Base-by-base conservation (phyloP, 2,888 invertebrate genomes). In the Phytoseiulus persimilis region DNA sequence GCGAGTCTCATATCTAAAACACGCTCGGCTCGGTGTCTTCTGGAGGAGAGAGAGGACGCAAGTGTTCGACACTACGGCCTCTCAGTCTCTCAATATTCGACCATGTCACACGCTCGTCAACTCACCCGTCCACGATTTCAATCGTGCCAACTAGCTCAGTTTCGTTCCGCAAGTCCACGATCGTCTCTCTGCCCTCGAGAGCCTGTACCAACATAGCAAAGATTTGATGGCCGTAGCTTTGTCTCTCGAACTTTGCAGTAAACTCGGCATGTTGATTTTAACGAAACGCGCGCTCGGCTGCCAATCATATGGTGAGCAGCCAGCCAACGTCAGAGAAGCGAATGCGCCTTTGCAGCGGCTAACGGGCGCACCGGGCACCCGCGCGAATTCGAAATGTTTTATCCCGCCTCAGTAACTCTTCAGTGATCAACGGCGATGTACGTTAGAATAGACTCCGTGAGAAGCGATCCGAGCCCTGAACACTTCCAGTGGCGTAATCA, bases 101-200 rank as follows among this genome's bases (percentile, higher is more conserved):
- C n/a, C n/a, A n/a, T n/a, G n/a, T n/a, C n/a, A n/a, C n/a, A n/a
- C n/a, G n/a, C n/a, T n/a, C n/a, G n/a, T 28, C 33, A 33, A 87
- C 87, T 87, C 45, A 87, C 87, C 87, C 87, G 23, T 87, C 87
- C 0, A 87, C 87, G n/a, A 39, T 33, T 2, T n/a, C 32, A 87
- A 87, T 87, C 33, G 87, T 87, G 3, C 87, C 87, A 28, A 39
- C 39, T 11, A 87, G 9, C 31, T 33, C n/a, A 1, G 45, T 87
- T 31, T 87, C 87, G 31, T 87, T 87, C 0, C 45, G 87, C 23
- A 87, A 33, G 11, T 87, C 87, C 31, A 87, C 87, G 5, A 39
- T 87, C 14, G 87, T 87, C 31, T 33, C 14, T 23, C 87, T 33
- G 11, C 87, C 87, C 14, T 87, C 87, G 9, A 87, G 33, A 32